Evolutionary conservation across 2,113 vertebrate genomes (phyloP), one percentile per base, ranked within the genome.

Genomic region (Psettodes erumei): DNA sequence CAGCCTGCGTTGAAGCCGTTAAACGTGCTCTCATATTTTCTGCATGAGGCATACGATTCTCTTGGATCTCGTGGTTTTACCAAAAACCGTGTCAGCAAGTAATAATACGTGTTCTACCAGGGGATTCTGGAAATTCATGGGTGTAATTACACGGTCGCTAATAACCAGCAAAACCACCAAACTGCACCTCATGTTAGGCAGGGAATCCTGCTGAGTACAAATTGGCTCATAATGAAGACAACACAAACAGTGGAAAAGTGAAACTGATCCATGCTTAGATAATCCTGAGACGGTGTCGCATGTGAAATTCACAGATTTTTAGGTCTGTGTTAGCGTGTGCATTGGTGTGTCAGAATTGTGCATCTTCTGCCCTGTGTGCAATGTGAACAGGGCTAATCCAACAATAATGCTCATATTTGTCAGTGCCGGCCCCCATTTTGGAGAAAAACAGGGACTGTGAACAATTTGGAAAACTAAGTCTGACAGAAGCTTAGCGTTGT

Each of bases 51-150:
- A 33, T 23, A 40, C 7, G 38, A 78, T 80, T 84, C 43, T 84
- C 53, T 64, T 55, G 59, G 72, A 75, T 71, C 78, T 61, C 72
- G 90, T 10, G 88, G 90, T 81, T 83, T 78, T 13, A 73, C 72
- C 58, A 87, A 88, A 71, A 84, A 89, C 68, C 15, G 48, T 81
- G 91, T 90, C 90, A 90, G 90, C 90, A 90, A 80, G 87, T 93
- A 90, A 86, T 89, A 85, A 85, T 75, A 72, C 83, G 71, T 83
- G 79, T 92, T 91, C 82, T 77, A 89, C 61, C 71, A 66, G 47
- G 79, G 75, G 76, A 90, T 86, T 89, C 64, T 86, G 87, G 89
- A 86, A 84, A 90, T 88, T 75, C 83, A 89, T 68, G 86, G 28
- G 40, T 77, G 73, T 86, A 92, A 90, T 92, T 88, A 88, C 86